phyloP scores from a whole-genome alignment of 2,888 invertebrate genomes.

The Rhagium mordax region DNA sequence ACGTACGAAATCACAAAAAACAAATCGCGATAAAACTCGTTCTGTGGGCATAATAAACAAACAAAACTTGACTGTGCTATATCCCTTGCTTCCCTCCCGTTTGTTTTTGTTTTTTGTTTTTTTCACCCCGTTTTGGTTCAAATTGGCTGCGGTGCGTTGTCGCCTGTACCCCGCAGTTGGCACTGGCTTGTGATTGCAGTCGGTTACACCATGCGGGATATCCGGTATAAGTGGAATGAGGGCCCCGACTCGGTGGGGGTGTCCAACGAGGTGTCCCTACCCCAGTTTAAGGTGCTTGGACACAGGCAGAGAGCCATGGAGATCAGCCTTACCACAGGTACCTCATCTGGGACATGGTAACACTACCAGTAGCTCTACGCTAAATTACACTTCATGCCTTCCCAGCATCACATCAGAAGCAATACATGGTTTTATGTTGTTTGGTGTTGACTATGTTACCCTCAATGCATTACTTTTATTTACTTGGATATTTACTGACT shows the following conservation, averaged over 20 bases:
- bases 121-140: conserved; percentile 41
- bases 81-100: conserved; percentile 62
- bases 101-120: conserved; percentile 67
- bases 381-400: conserved; percentile 19
- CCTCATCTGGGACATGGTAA: conserved; percentile 64
- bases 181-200: conserved; percentile 78
- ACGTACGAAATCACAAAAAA: background rate
- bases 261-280: conserved; percentile 95
- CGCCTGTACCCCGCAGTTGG: conserved; percentile 63
- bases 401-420: conserved; percentile 21
- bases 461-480: background rate
- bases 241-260: conserved; percentile 96
- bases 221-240: conserved; percentile 98
- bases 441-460: background rate
- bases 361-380: conserved; percentile 36
- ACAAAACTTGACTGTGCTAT: conserved; percentile 26
- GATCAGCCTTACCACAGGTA: conserved; percentile 98
- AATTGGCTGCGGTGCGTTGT: conserved; percentile 54
- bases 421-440: background rate
- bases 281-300: conserved; percentile 98
- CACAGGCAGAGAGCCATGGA: conserved; percentile 96
- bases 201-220: conserved; percentile 99
- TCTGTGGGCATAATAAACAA: conserved; percentile 9
- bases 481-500: background rate
- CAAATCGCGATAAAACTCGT: background rate